Base-by-base conservation (phyloP, 1,140 invertebrate genomes). In the Probaryconus sp. region DNA sequence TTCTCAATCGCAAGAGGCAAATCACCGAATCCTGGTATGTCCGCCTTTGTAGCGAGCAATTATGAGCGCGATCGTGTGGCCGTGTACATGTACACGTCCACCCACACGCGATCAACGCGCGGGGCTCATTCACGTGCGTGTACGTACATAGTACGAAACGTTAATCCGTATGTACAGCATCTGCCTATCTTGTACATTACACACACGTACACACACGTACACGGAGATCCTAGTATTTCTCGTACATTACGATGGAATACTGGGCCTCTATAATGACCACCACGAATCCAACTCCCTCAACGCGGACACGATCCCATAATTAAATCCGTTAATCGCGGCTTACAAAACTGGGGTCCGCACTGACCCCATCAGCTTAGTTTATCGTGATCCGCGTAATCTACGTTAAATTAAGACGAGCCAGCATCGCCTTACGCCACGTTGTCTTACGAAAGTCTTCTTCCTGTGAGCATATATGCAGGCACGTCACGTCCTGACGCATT, bases 371-470 rank as follows among this genome's bases (percentile, higher is more conserved):
- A 81, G 82, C 79, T 85, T 83, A 80, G 82, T 85, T 86, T 86
- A 86, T 85, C 85, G 84, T 83, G 83, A 86, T 86, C 84, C 78
- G 78, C 74, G 83, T 85, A 86, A 86, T 85, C 83, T 85, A 83
- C 79, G 78, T 76, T 83, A 83, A 85, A 86, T 86, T 82, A 83
- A 85, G 84, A 85, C 77, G 76, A 80, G 79, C 79, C 78, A 47
- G 51, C 60, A 55, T 65, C 60, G 55, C 69, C 72, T 75, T 67
- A 28, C 28, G 10, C 16, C 17, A 5, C 31, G 28, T 64, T 43
- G 48, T n/a, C n/a, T n/a, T n/a, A 56, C 33, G 37, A 47, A 35
- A 48, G 42, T 20, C 2, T 16, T 55, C 24, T 43, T 60, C 31
- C 13, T 45, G 11, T 24, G 3, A 4, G 3, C 21, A 5, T 7